Conservation (phyloP, 2,888 invertebrate genomes). For the Nineta flava region DNA sequence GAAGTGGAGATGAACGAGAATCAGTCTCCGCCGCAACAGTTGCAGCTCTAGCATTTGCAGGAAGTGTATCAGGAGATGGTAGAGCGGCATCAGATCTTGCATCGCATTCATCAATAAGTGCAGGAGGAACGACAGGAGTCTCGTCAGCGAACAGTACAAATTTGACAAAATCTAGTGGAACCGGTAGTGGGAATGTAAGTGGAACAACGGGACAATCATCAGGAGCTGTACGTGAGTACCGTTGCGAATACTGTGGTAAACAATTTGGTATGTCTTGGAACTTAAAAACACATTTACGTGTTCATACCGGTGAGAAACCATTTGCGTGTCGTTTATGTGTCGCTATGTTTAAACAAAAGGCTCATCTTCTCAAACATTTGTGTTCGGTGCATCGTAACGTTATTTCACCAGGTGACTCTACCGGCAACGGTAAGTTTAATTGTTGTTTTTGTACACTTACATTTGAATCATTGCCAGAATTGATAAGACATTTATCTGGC, state of each 20-base stretch:
- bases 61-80: constrained; percentile 12
- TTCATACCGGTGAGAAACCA: constrained; percentile 79
- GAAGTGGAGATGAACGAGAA: constrained; percentile 15
- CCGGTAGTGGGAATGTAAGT: constrained; percentile 15
- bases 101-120: not conserved
- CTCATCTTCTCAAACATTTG: constrained; percentile 71
- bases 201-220: constrained; percentile 27
- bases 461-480: constrained; percentile 72
- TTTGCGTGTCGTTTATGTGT: constrained; percentile 79
- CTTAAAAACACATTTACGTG: constrained; percentile 73
- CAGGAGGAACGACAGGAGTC: not conserved
- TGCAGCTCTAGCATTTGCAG: constrained; percentile 14
- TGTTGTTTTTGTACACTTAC: constrained; percentile 79
- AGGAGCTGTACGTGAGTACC: constrained; percentile 58
- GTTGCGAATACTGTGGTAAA: constrained; percentile 79
- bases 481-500: constrained; percentile 73
- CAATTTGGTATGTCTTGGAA: constrained; percentile 90
- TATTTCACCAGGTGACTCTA: constrained; percentile 66
- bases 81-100: constrained; percentile 4
- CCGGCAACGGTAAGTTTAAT: constrained; percentile 54
- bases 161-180: not conserved
- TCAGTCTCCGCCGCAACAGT: constrained; percentile 20
- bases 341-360: constrained; percentile 85
- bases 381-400: constrained; percentile 81
- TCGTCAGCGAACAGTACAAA: not conserved